Evolutionary conservation across 53 echinoderm and acorn worm genomes (phyloP), one percentile per base, ranked within the genome.

Genomic region (Crossaster papposus): DNA sequence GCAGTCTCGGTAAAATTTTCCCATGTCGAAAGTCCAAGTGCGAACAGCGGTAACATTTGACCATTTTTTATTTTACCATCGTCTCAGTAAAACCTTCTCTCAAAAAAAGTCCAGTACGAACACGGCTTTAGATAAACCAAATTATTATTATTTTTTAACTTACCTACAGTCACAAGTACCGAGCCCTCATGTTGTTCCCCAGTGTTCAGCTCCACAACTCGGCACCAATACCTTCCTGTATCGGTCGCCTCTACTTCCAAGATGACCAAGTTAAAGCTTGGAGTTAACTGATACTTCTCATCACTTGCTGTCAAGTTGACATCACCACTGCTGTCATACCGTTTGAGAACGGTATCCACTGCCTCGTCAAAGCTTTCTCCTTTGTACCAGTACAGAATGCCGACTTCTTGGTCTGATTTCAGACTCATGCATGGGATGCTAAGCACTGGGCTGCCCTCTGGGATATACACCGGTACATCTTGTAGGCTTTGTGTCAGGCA

Each of bases 181-280:
- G 34, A 10, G n/a, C 44, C 34, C 4, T 62, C 6, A 30, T 24
- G n/a, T 33, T 87, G 54, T 13, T 34, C 77, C 18, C 75, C 55
- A 3, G 0, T 54, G 12, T n/a, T 24, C 86, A 18, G 22, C 36
- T 0, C 8, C 1, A 86, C 36, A 7, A 87, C 35, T 14, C 77
- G 77, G 37, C 87, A 87, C 87, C 87, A 87, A 36, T 77, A 87
- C 28, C 36, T 75, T 3, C 77, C 77, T 5, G 54, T 62, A 63
- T 87, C 87, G 62, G 62, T 30, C 9, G 76, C 33, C 24, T 58
- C 32, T 18, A 77, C 14, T 1, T 23, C 35, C 35, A 8, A 14
- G 8, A 87, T 87, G 15, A 29, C 15, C 77, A 87, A 72, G 14
- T 26, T 53, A 34, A 55, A 87, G 30, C 5, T 24, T 10, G 24